phyloP scores from a whole-genome alignment of 2,113 vertebrate species.

The Deroptyus accipitrinus region DNA sequence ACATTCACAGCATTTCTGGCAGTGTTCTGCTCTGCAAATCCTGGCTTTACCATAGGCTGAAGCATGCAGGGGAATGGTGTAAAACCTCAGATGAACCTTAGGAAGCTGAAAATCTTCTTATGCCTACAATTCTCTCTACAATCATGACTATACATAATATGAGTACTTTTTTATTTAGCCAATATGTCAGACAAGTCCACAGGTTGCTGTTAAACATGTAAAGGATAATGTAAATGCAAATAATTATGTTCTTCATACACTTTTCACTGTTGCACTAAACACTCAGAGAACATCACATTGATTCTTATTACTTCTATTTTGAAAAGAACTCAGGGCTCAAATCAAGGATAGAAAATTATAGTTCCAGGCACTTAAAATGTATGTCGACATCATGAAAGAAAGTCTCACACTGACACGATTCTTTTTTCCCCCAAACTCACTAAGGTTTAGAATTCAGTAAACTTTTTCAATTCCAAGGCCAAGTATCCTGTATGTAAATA shows the following conservation, averaged over 20 bases:
- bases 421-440: background rate
- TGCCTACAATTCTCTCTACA: background rate
- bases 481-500: background rate
- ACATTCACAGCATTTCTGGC: background rate
- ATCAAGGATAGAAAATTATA: background rate
- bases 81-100: constrained; percentile 5
- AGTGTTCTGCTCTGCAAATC: constrained; percentile 27
- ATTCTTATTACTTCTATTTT: background rate
- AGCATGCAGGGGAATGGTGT: background rate
- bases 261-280: background rate
- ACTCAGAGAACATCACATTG: background rate
- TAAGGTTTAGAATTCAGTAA: background rate
- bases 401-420: background rate
- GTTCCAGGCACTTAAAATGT: background rate
- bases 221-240: background rate
- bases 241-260: background rate
- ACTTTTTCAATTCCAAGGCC: background rate
- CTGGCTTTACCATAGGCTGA: background rate
- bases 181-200: background rate
- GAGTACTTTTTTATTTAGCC: background rate
- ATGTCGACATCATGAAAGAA: background rate
- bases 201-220: background rate
- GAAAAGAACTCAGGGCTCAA: background rate
- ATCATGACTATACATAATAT: background rate
- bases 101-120: constrained; percentile 41